Base-by-base conservation (phyloP, 2,888 invertebrate species). In the Osmoderma eremita region DNA sequence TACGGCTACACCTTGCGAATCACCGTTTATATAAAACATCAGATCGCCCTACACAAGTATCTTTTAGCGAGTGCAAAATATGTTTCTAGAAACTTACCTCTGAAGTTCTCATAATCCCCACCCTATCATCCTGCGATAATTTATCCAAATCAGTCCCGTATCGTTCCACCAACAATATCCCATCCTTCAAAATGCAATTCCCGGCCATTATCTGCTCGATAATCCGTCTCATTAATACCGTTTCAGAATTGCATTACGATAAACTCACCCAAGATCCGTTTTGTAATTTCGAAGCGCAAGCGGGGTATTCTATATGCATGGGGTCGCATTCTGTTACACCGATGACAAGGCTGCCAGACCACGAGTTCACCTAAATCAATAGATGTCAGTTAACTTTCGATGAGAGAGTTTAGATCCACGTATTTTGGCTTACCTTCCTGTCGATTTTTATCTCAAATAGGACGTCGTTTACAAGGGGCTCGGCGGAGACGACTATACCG, bases 371-470 rank as follows among this genome's bases (percentile, higher is more conserved):
- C 93, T 94, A 74, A 22, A 78, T 76, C 73, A 67, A 39, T 13
- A 58, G 45, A 54, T 30, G 18, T 18, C 30, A 30, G 30, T 42
- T 30, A 51, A 13, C 38, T 18, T 13, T 4, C 1, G 15, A 20
- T 38, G n/a, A 12, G 17, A 15, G 1, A 15, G 18, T 10, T 15
- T 24, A 62, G n/a, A 22, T 49, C 6, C 12, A 6, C n/a, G 17
- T 12, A 24, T 17, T 41, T 20, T 13, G 2, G 69, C 81, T 77
- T 83, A 95, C 95, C 90, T 95, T 95, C 84, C 91, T 90, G 79
- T 95, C 94, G 77, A 95, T 91, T 76, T 90, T 88, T 70, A 95
- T 90, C 86, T 94, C 93, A 80, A 95, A 95, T 65, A 94, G 83
- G 70, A 91, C 87, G 84, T 95, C 93, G 80, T 94, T 92, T 69